Conservation (phyloP, 2,888 invertebrate genomes). For the Timandra comae region DNA sequence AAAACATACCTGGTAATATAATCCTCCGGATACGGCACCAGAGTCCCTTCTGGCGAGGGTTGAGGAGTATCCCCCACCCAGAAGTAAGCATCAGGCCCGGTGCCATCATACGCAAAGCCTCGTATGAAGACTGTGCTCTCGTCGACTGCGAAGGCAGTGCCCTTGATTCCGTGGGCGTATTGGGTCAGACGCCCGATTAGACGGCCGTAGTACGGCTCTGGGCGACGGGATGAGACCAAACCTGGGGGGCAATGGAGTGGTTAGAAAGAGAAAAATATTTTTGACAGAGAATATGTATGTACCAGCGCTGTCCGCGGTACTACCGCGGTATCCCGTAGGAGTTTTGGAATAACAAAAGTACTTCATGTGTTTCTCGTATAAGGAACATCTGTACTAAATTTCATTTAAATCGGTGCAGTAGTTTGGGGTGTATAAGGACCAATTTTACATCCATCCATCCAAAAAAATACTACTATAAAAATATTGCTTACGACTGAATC, state of each 20-base stretch:
- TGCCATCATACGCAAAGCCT: constrained; percentile 92
- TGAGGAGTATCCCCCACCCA: constrained; percentile 90
- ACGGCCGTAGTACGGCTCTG: constrained; percentile 85
- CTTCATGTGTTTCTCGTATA: no score
- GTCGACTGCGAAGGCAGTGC: constrained; percentile 91
- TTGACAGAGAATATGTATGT: background rate
- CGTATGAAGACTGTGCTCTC: constrained; percentile 90
- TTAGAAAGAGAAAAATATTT: background rate
- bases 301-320: no score
- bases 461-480: no score
- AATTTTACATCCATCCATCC: no score
- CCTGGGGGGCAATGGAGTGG: constrained; percentile 30
- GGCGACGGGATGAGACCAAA: constrained; percentile 33
- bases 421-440: no score
- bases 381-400: no score
- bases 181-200: constrained; percentile 83
- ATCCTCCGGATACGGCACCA: constrained; percentile 92
- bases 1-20: constrained; percentile 87
- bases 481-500: no score
- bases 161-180: constrained; percentile 87
- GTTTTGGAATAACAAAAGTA: no score
- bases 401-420: no score
- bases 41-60: constrained; percentile 88
- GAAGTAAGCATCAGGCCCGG: constrained; percentile 91
- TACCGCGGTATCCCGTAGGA: no score